Evolutionary conservation across 2,797 vertebrate genomes (phyloP).

Genomic region (Leuciscus waleckii): DNA sequence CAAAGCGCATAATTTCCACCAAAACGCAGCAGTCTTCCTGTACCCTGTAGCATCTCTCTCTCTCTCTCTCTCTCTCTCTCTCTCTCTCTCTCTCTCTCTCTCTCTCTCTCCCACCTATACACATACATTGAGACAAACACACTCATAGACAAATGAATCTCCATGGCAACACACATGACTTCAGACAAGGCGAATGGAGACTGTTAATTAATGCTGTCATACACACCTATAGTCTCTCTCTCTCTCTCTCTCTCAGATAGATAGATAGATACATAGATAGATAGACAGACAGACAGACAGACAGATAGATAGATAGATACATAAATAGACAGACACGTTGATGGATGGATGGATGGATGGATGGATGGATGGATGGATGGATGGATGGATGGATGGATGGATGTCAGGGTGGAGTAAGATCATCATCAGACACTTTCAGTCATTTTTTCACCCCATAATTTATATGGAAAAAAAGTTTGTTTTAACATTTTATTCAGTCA

Average conservation of each 20-base stretch:
- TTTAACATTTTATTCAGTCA: not conserved
- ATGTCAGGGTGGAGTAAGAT: too few species aligned
- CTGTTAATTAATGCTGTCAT: too few species aligned
- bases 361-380: too few species aligned
- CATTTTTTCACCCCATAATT: not conserved
- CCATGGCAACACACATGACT: too few species aligned
- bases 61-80: slow-evolving; percentile 58
- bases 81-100: slow-evolving; percentile 7
- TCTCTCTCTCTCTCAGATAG: not conserved
- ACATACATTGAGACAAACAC: too few species aligned
- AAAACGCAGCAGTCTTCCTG: slow-evolving; percentile 52
- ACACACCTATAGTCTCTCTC: too few species aligned
- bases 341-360: not conserved
- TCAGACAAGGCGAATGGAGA: too few species aligned
- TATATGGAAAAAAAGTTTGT: not conserved
- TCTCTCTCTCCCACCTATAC: not conserved
- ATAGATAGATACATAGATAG: too few species aligned
- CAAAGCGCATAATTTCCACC: slow-evolving; percentile 41
- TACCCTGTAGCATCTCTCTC: slow-evolving; percentile 26
- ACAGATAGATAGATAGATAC: too few species aligned
- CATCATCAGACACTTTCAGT: not conserved
- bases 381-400: too few species aligned
- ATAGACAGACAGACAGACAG: too few species aligned
- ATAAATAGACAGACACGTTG: not conserved
- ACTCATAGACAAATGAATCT: too few species aligned